Conservation (phyloP, 2,888 invertebrate genomes). For the Taphrorychus bicolor region DNA sequence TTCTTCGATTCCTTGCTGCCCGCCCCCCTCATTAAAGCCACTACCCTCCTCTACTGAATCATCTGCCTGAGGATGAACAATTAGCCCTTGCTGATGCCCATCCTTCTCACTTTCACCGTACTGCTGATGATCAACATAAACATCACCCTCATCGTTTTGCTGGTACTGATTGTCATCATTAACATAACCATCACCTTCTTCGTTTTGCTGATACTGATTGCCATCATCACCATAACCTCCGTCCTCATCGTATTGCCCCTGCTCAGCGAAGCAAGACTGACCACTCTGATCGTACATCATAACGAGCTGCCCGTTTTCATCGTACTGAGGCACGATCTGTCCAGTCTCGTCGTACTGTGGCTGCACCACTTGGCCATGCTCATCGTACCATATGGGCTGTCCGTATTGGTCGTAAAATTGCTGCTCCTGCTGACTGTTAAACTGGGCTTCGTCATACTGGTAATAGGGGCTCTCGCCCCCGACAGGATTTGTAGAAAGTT, state of each 20-base stretch:
- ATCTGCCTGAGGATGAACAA: too few relatives aligned
- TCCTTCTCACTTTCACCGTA: constrained; percentile 26
- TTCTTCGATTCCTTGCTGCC: too few relatives aligned
- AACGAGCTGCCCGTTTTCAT: constrained; percentile 45
- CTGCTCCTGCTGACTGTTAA: constrained; percentile 38
- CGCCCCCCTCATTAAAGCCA: too few relatives aligned
- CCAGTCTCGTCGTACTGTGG: constrained; percentile 46
- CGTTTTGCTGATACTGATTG: background rate
- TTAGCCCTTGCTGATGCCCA: too few relatives aligned
- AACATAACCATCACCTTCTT: constrained; percentile 33
- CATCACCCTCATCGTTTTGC: background rate
- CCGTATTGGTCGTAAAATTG: constrained; percentile 48
- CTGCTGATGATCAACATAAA: constrained; percentile 19
- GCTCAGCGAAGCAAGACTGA: background rate
- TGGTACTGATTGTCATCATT: constrained; percentile 28
- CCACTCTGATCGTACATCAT: constrained; percentile 29
- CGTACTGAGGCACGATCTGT: constrained; percentile 46
- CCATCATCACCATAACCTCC: background rate
- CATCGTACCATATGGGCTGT: constrained; percentile 45
- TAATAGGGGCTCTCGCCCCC: constrained; percentile 36
- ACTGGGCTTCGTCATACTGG: constrained; percentile 36
- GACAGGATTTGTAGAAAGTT: too few relatives aligned
- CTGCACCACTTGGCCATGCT: constrained; percentile 45
- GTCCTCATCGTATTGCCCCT: background rate
- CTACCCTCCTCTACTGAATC: too few relatives aligned